Percentiles rank a stretch among this genome's conserved stretches.
Conservation (phyloP, 1,140 invertebrate species). For the Nylanderia fulva region DNA sequence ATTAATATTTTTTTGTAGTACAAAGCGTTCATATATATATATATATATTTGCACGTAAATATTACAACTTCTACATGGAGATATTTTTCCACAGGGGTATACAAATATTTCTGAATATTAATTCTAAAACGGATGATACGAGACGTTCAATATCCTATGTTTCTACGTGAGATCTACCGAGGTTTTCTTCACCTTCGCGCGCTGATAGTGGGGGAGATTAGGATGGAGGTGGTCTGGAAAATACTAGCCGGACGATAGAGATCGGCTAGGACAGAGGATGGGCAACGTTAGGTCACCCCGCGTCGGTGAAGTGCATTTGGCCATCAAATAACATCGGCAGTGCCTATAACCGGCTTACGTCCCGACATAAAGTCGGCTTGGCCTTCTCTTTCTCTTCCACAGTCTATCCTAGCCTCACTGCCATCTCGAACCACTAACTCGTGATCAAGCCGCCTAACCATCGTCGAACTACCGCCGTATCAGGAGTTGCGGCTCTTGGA, state of each 20-base stretch:
- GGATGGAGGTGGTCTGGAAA: constrained; percentile 67
- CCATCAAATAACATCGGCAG: constrained; percentile 87
- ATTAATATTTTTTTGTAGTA: neutral
- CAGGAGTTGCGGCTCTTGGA: constrained; percentile 84
- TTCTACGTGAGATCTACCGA: constrained; percentile 35
- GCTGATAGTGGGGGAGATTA: constrained; percentile 55
- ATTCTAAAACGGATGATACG: constrained; percentile 1
- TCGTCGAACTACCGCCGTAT: constrained; percentile 82
- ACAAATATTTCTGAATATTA: neutral
- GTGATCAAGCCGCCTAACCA: constrained; percentile 84
- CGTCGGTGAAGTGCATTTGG: constrained; percentile 84
- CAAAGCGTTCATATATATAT: neutral
- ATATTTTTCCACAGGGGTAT: neutral
- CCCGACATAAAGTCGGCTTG: constrained; percentile 85
- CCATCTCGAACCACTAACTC: constrained; percentile 85
- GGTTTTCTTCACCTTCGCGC: constrained; percentile 33
- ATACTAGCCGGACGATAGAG: constrained; percentile 75
- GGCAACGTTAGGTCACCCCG: constrained; percentile 67
- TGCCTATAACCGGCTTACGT: constrained; percentile 86
- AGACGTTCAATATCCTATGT: neutral
- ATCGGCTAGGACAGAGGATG: constrained; percentile 71
- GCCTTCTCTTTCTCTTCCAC: constrained; percentile 79
- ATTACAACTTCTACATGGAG: neutral
- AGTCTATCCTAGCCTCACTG: constrained; percentile 74
- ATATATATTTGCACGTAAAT: constrained; percentile 12